Conservation (phyloP, 1,140 invertebrate species). For the Hesperophylax magnus region DNA sequence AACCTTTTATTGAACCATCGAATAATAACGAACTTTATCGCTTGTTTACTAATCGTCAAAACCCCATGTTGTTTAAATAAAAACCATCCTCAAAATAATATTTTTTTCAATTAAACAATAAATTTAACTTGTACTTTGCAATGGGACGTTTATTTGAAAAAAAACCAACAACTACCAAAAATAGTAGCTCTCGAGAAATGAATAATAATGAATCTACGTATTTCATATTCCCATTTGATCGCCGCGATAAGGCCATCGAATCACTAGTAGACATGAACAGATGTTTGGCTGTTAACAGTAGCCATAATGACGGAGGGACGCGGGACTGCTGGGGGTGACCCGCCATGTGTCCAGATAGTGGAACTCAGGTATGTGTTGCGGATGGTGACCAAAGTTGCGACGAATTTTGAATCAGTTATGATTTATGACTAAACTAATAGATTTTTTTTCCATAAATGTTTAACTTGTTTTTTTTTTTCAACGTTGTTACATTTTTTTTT, state of each 20-base stretch:
- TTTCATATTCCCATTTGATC: constrained; percentile 17
- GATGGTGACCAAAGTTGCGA: background rate
- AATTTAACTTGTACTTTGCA: background rate
- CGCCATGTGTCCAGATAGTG: constrained; percentile 31
- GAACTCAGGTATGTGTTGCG: background rate
- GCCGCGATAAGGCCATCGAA: constrained; percentile 10
- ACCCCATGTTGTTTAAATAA: too few species aligned
- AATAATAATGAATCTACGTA: background rate
- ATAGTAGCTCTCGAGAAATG: background rate
- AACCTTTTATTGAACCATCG: too few species aligned
- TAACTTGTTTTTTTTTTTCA: too few species aligned
- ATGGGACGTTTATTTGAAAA: background rate
- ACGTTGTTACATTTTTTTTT: too few species aligned
- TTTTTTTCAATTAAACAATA: background rate
- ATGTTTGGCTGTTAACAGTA: constrained; percentile 29
- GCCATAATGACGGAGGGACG: constrained; percentile 26
- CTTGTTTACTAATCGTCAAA: too few species aligned
- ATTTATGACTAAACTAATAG: background rate
- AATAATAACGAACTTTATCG: too few species aligned
- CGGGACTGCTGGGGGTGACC: background rate
- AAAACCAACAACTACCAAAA: background rate
- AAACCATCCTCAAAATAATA: too few species aligned
- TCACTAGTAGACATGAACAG: constrained; percentile 7
- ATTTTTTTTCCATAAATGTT: background rate
- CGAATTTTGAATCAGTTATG: background rate